A percentile compares a stretch with the other conserved stretches of the same genome.
Conservation (phyloP, 2,113 vertebrate species). For the Pygoscelis antarcticus region DNA sequence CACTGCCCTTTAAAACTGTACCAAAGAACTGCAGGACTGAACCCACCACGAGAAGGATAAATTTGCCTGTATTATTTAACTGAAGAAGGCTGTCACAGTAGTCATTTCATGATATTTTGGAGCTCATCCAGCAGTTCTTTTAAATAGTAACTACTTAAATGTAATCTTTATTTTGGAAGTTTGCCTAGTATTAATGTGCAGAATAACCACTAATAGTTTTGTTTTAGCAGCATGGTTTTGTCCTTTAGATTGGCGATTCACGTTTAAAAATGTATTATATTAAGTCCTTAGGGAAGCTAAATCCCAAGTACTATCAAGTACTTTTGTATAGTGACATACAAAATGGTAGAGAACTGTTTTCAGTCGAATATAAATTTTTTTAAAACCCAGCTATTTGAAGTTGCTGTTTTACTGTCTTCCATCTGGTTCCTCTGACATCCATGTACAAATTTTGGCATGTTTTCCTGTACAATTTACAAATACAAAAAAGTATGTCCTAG, state of each 20-base stretch:
- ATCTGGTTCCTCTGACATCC: background rate
- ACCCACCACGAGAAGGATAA: background rate
- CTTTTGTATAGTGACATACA: background rate
- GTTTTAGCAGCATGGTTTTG: background rate
- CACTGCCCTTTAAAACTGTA: background rate
- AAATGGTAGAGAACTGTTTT: background rate
- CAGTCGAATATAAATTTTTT: background rate
- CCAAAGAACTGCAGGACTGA: background rate
- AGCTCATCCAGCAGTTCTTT: background rate
- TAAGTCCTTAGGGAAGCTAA: background rate
- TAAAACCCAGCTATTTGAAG: background rate
- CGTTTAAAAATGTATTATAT: background rate
- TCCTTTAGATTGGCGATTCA: background rate
- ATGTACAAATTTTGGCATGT: background rate
- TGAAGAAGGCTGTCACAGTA: background rate
- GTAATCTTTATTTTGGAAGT: conserved; percentile 36
- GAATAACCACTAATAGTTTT: background rate
- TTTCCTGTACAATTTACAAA: background rate
- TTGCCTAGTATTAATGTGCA: conserved; percentile 1
- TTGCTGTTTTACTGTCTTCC: background rate
- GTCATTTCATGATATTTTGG: background rate
- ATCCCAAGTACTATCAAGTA: background rate
- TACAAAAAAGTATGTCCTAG: background rate
- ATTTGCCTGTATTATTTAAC: background rate
- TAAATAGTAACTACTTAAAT: background rate